phyloP scores from a whole-genome alignment of 2,113 vertebrate species.

The Tichodroma muraria region DNA sequence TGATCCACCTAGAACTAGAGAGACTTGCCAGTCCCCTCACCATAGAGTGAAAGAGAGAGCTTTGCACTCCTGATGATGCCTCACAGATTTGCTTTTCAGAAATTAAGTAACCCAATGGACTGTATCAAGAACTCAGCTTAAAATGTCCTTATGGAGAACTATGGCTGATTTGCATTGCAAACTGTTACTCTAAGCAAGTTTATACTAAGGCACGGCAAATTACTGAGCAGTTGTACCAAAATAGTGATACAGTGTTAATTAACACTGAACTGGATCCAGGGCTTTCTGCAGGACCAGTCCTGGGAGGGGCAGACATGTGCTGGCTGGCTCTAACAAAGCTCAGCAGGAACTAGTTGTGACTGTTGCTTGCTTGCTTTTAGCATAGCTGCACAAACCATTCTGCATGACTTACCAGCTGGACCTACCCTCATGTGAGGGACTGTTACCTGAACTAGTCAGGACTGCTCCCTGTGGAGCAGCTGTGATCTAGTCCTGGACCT shows the following conservation, averaged over 20 bases:
- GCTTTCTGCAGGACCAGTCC: background rate
- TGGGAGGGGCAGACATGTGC: background rate
- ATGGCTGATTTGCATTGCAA: constrained; percentile 5
- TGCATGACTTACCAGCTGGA: background rate
- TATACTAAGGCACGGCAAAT: background rate
- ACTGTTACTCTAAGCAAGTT: background rate
- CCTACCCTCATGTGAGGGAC: background rate
- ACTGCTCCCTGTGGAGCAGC: background rate
- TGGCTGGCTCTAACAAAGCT: background rate
- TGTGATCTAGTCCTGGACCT: background rate
- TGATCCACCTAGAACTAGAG: background rate
- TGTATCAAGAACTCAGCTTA: background rate
- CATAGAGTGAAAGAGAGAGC: background rate
- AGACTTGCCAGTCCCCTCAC: background rate
- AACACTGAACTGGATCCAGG: background rate
- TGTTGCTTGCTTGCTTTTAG: background rate
- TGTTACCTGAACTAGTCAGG: background rate
- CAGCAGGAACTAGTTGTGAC: background rate
- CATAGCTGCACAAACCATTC: background rate
- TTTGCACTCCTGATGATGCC: background rate
- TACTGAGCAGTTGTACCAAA: background rate
- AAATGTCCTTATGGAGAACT: background rate
- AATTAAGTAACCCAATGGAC: background rate
- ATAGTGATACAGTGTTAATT: background rate
- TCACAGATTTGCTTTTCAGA: background rate